Percentiles rank a stretch among this genome's conserved stretches.
phyloP scores from a whole-genome alignment of 2,797 vertebrate genomes.

The Pantherophis vulpinus region DNA sequence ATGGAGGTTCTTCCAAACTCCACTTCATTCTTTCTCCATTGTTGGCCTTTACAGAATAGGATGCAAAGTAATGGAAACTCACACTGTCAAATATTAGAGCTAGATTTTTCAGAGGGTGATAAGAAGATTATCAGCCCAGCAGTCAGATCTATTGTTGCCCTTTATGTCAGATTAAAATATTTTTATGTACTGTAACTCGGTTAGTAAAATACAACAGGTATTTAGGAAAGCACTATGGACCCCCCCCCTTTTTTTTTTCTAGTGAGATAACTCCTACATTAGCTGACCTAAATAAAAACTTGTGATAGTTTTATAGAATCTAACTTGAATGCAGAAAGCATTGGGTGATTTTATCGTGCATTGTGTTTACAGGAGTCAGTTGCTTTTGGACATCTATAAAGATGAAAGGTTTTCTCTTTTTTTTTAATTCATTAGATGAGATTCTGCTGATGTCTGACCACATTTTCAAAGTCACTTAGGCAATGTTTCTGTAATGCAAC shows the following conservation, averaged over 20 bases:
- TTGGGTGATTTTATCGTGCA: conserved; percentile 10
- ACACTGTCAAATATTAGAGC: conserved; percentile 73
- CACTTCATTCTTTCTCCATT: conserved; percentile 77
- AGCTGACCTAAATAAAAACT: conserved; percentile 62
- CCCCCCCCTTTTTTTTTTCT: conserved; percentile 34
- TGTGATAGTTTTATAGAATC: conserved; percentile 48
- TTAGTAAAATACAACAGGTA: conserved; percentile 69
- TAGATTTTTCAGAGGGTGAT: conserved; percentile 78
- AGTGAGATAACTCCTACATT: conserved; percentile 64
- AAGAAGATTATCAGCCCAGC: conserved; percentile 75
- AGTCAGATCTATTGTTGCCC: conserved; percentile 75
- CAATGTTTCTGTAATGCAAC: conserved; percentile 51
- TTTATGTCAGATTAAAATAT: conserved; percentile 81
- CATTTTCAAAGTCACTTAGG: conserved; percentile 41
- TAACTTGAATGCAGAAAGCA: conserved; percentile 21
- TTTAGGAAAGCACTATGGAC: conserved; percentile 55
- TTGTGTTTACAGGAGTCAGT: conserved; percentile 34
- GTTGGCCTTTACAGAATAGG: conserved; percentile 72
- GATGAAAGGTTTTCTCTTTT: conserved; percentile 34
- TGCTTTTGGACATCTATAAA: conserved; percentile 34
- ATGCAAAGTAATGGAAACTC: conserved; percentile 71
- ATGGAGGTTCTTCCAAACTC: conserved; percentile 80
- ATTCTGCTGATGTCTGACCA: conserved; percentile 50
- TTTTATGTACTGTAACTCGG: conserved; percentile 70
- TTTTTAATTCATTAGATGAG: neutral